These are phyloP conservation scores for Moxostoma hubbsi DNA, from an alignment of 2,797 vertebrate genomes.

Conservation along the genomic window DNA sequence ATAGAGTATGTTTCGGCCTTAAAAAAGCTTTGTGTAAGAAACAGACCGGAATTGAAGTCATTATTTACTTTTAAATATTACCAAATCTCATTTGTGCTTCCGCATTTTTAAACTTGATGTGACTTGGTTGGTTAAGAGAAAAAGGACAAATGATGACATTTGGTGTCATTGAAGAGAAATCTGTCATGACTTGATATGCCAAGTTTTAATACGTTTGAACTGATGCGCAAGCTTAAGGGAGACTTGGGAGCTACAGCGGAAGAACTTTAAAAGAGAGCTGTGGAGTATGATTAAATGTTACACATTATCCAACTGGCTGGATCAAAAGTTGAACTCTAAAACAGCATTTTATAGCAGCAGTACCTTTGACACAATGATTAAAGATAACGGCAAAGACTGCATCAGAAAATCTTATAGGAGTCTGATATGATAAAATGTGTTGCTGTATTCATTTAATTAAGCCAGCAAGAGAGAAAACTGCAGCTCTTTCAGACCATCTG, in stretches of 20 bases:
- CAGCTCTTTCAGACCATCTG: slow-evolving; percentile 30
- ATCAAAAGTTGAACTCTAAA: slow-evolving; percentile 1
- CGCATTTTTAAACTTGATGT: too few relatives aligned
- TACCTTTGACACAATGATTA: slow-evolving; percentile 22
- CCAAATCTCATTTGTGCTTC: too few relatives aligned
- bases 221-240: background rate
- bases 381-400: slow-evolving; percentile 9
- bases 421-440: slow-evolving; percentile 21
- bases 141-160: too few relatives aligned
- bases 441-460: slow-evolving; percentile 31
- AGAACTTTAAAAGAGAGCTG: background rate
- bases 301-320: background rate
- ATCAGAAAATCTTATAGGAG: background rate
- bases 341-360: background rate
- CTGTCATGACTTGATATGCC: too few relatives aligned
- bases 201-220: too few relatives aligned
- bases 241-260: background rate
- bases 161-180: too few relatives aligned
- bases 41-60: too few relatives aligned
- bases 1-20: too few relatives aligned
- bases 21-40: too few relatives aligned
- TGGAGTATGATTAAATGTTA: slow-evolving; percentile 32
- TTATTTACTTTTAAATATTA: too few relatives aligned
- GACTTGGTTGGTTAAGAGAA: too few relatives aligned
- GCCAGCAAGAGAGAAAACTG: slow-evolving; percentile 20